Evolutionary conservation across 2,797 vertebrate genomes (phyloP), one percentile per base, ranked within the genome.

Genomic region (Esox lucius): DNA sequence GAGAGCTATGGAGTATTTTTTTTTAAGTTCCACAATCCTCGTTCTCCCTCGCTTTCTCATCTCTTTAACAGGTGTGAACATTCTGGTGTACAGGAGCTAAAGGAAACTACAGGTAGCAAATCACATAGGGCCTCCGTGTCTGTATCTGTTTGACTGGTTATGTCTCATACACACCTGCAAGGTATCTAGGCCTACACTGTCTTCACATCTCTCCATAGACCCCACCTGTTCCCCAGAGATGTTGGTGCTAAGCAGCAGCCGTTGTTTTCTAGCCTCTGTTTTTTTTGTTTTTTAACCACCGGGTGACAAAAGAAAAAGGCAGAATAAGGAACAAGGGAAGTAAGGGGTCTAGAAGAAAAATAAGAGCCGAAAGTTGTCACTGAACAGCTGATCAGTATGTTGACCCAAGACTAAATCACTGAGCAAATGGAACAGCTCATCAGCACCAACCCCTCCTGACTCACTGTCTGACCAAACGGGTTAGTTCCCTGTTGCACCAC

Each of bases 331-430:
- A 19, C 67, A 39, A 5, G 46, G 59, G 69, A 76, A 16, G 39
- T 70, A 26, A 39, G 74, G 73, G 71, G 74, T 73, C 76, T 17
- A 76, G 65, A 35, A 65, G 56, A 62, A 77, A 77, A 71, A 72
- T 81, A 74, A 79, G 62, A 75, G 74, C 15, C 59, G 68, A 59
- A 59, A 12, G 85, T 90, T 89, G 73, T 84, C 85, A 7, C 72
- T 59, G 76, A 80, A 76, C 75, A 78, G 74, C 81, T 84, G 83
- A 86, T 88, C 84, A 82, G 82, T n/a, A 83, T 49, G 83, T 65
- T 61, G 62, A 56, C 77, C 77, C 51, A 66, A 85, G 82, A 39
- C 65, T 35, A 35, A 31, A 17, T 39, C 17, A 4, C 65, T 11
- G 65, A 48, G 11, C 15, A 19, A n/a, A 61, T 12, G 19, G 22